Evolutionary conservation across 1,140 invertebrate genomes (phyloP).

Genomic region (Cyphomyrmex costatus): DNA sequence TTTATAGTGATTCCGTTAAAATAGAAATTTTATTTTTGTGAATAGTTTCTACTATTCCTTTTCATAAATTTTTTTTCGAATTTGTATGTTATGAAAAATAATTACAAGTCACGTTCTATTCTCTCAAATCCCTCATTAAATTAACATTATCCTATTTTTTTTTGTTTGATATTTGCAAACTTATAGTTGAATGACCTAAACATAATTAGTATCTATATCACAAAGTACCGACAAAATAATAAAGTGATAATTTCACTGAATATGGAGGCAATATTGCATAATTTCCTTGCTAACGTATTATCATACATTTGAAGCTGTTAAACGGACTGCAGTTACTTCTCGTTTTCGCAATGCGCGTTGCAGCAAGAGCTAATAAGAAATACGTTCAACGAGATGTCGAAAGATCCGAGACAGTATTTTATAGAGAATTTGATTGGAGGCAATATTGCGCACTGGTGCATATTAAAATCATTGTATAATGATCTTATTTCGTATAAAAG

Average conservation of each 20-base stretch:
- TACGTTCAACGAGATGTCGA: conserved; percentile 12
- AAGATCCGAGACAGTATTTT: conserved; percentile 39
- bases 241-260: not conserved
- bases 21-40: not conserved
- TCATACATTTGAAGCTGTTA: not conserved
- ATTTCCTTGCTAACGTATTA: not conserved
- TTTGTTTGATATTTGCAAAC: not conserved
- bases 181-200: not conserved
- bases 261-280: too few relatives aligned
- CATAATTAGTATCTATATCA: not conserved
- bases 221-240: not conserved
- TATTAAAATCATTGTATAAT: too few relatives aligned
- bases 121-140: not conserved
- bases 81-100: not conserved
- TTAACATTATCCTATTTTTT: not conserved
- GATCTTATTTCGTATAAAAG: too few relatives aligned
- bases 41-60: not conserved
- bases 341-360: conserved; percentile 9
- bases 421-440: too few relatives aligned
- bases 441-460: too few relatives aligned
- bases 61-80: not conserved
- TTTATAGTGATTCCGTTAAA: not conserved
- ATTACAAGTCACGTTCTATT: not conserved
- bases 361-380: not conserved
- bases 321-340: not conserved